Percentiles rank a stretch among this genome's conserved stretches.
These are phyloP conservation scores for Siphamia tubifer DNA, from an alignment of 2,113 vertebrate species.

Conservation along the genomic window DNA sequence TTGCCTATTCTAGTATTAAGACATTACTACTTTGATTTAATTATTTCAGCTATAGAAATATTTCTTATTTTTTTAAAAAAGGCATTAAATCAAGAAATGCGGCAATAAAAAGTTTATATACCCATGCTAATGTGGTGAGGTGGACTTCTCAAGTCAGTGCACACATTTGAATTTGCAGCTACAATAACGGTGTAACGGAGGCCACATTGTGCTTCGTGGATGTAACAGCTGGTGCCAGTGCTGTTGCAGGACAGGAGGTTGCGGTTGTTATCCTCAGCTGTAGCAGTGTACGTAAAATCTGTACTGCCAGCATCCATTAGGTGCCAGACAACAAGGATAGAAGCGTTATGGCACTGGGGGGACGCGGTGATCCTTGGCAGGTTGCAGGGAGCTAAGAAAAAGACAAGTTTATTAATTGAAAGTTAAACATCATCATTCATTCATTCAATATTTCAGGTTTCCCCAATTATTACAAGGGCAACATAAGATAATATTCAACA, in stretches of 20 bases:
- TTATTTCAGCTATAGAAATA: too few species aligned
- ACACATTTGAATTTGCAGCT: conserved; percentile 56
- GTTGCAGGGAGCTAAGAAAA: conserved; percentile 67
- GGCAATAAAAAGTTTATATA: conserved; percentile 10
- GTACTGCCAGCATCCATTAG: conserved; percentile 8
- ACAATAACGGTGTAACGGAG: conserved; percentile 71
- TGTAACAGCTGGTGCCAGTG: conserved; percentile 61
- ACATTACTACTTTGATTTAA: too few species aligned
- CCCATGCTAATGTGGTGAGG: conserved; percentile 73
- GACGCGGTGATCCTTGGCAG: conserved; percentile 57
- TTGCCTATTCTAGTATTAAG: too few species aligned
- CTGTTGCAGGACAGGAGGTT: conserved; percentile 57
- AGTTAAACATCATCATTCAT: too few species aligned
- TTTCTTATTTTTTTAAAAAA: too few species aligned
- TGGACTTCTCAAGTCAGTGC: conserved; percentile 69
- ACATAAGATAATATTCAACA: too few species aligned
- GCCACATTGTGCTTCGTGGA: conserved; percentile 66
- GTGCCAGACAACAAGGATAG: conserved; percentile 67
- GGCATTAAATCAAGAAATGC: too few species aligned
- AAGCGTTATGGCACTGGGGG: conserved; percentile 63
- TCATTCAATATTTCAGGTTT: too few species aligned
- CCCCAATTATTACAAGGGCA: too few species aligned
- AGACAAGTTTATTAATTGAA: too few species aligned
- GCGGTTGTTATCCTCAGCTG: conserved; percentile 61
- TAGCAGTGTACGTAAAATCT: conserved; percentile 53